phyloP scores from a whole-genome alignment of 2,797 vertebrate species.

The Cossypha caffra region DNA sequence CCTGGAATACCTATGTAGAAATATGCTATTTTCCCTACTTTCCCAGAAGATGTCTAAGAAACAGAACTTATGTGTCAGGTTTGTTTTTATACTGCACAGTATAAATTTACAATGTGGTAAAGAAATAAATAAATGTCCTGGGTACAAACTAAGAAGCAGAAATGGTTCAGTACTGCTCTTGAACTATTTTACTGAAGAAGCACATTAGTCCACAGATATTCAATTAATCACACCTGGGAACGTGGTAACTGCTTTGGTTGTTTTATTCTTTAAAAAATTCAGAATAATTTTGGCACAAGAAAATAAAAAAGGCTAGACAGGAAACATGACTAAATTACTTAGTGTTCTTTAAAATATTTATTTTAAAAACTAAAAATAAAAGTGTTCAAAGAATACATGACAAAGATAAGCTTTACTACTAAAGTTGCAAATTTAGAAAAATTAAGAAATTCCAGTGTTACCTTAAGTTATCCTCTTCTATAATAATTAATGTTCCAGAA shows the following conservation, averaged over 20 bases:
- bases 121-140: background rate
- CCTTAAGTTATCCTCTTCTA: background rate
- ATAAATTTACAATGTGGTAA: background rate
- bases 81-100: background rate
- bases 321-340: background rate
- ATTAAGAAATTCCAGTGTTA: background rate
- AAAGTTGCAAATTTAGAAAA: background rate
- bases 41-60: background rate
- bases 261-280: background rate
- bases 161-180: background rate
- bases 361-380: background rate
- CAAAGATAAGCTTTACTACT: background rate
- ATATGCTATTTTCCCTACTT: background rate
- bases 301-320: background rate
- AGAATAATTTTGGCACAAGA: background rate
- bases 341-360: background rate
- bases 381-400: background rate
- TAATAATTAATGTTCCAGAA: background rate
- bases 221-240: background rate
- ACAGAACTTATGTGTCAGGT: fast-evolving
- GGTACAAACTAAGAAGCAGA: background rate
- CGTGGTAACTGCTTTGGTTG: background rate
- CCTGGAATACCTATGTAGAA: background rate
- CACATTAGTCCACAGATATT: background rate
- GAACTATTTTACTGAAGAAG: background rate